These are phyloP conservation scores for Taurulus bubalis DNA, from an alignment of 2,113 vertebrate genomes.

Conservation along the genomic window DNA sequence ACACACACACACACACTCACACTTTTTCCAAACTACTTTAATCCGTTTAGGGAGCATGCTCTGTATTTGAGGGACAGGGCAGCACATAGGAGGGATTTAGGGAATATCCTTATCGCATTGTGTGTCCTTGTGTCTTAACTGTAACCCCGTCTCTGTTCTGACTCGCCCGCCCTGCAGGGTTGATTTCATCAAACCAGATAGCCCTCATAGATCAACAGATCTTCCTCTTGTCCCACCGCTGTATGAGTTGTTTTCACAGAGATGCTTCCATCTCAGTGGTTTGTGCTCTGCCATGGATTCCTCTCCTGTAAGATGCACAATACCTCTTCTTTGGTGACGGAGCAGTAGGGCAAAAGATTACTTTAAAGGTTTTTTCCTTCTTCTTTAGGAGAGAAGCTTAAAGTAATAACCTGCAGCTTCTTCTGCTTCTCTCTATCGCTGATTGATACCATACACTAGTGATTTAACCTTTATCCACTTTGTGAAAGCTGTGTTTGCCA, in stretches of 20 bases:
- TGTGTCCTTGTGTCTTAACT: slow-evolving; percentile 43
- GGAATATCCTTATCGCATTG: slow-evolving; percentile 61
- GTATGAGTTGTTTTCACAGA: slow-evolving; percentile 35
- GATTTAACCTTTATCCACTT: slow-evolving; percentile 55
- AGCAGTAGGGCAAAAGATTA: slow-evolving; percentile 23
- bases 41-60: slow-evolving; percentile 65
- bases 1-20: not conserved
- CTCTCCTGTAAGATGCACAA: slow-evolving; percentile 16
- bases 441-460: slow-evolving; percentile 42
- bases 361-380: slow-evolving; percentile 20
- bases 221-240: slow-evolving; percentile 25
- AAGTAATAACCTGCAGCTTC: slow-evolving; percentile 51
- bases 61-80: slow-evolving; percentile 49
- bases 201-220: slow-evolving; percentile 54
- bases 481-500: slow-evolving; percentile 42
- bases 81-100: slow-evolving; percentile 67
- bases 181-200: slow-evolving; percentile 57
- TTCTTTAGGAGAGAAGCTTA: slow-evolving; percentile 34
- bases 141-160: slow-evolving; percentile 51
- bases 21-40: slow-evolving; percentile 57
- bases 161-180: slow-evolving; percentile 43
- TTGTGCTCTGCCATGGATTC: slow-evolving; percentile 17
- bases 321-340: not conserved
- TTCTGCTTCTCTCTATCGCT: not conserved
- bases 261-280: slow-evolving; percentile 21